A percentile compares a stretch with the other conserved stretches of the same genome.
These are phyloP conservation scores for Drosophila fuyamai DNA, from an alignment of 1,140 invertebrate genomes.

Conservation along the genomic window DNA sequence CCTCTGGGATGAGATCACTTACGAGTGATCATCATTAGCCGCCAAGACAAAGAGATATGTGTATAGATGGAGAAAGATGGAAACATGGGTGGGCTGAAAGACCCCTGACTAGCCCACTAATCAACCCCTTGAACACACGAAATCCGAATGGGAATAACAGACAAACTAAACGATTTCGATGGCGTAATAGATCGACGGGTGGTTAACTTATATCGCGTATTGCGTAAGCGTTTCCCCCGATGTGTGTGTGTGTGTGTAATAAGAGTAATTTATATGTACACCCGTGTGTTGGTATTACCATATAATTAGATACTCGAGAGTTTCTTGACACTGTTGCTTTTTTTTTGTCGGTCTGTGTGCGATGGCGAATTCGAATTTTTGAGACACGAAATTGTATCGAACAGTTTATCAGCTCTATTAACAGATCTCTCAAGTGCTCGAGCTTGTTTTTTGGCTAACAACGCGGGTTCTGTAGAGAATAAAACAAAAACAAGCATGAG, in stretches of 20 bases:
- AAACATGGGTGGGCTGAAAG: not conserved
- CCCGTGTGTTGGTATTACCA: slow-evolving; percentile 79
- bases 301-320: slow-evolving; percentile 81
- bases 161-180: slow-evolving; percentile 33
- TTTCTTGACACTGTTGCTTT: slow-evolving; percentile 64
- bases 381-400: slow-evolving; percentile 64
- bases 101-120: slow-evolving; percentile 54
- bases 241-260: slow-evolving; percentile 53
- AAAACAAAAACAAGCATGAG: slow-evolving; percentile 11
- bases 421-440: slow-evolving; percentile 71
- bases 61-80: not conserved
- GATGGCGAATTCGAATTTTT: slow-evolving; percentile 27
- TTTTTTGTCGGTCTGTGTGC: not conserved
- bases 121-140: not conserved
- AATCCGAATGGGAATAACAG: slow-evolving; percentile 1
- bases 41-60: slow-evolving; percentile 17
- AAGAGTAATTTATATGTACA: slow-evolving; percentile 82
- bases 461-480: not conserved
- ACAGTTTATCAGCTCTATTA: slow-evolving; percentile 80
- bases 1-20: slow-evolving; percentile 39
- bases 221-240: slow-evolving; percentile 43
- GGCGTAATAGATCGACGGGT: slow-evolving; percentile 77
- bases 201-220: slow-evolving; percentile 46
- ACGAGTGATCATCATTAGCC: slow-evolving; percentile 39
- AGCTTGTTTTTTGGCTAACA: slow-evolving; percentile 30